Conservation (phyloP, 2,113 vertebrate species). For the Spea bombifrons region DNA sequence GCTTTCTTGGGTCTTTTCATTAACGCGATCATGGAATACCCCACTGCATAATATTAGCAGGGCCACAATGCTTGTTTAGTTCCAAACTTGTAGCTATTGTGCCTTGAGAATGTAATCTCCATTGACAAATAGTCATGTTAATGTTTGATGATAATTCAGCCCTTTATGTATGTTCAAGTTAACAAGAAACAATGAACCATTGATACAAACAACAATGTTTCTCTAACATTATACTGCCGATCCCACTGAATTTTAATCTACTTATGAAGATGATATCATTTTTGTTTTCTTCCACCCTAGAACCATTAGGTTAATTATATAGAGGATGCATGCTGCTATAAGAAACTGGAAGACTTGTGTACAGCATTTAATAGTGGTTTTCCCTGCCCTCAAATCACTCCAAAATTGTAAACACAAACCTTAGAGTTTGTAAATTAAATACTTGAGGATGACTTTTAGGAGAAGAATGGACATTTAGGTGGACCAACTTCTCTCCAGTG, state of each 20-base stretch:
- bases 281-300: background rate
- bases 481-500: too few species aligned
- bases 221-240: background rate
- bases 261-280: slow-evolving; percentile 11
- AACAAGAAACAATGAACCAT: slow-evolving; percentile 32
- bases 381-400: too few species aligned
- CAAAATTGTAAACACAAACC: too few species aligned
- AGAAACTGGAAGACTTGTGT: background rate
- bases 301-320: background rate
- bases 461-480: too few species aligned
- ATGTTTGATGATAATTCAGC: slow-evolving; percentile 31
- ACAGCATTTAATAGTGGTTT: background rate
- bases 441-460: too few species aligned
- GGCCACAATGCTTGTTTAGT: slow-evolving; percentile 34
- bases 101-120: slow-evolving; percentile 41
- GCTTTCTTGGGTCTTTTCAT: slow-evolving; percentile 12
- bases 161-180: slow-evolving; percentile 19
- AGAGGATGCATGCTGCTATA: background rate
- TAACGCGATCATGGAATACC: slow-evolving; percentile 16
- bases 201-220: slow-evolving; percentile 29
- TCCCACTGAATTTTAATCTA: background rate
- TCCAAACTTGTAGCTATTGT: slow-evolving; percentile 21
- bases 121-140: slow-evolving; percentile 19
- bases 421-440: too few species aligned
- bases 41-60: slow-evolving; percentile 32